These are phyloP conservation scores for Genyomyrus donnyi DNA, from an alignment of 2,113 vertebrate species.

Conservation along the genomic window DNA sequence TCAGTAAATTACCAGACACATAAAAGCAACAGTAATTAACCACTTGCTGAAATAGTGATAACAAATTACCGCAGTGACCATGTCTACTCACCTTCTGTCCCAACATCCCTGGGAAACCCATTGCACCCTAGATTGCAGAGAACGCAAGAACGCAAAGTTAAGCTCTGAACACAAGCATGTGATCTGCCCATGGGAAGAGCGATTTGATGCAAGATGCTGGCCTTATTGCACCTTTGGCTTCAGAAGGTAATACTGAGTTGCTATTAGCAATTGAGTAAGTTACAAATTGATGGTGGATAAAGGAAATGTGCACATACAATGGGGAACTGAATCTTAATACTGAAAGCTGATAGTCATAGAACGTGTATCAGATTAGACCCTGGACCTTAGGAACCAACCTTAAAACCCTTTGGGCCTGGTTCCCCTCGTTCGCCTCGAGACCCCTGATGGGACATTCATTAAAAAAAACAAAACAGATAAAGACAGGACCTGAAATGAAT, in stretches of 20 bases:
- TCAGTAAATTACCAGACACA: background rate
- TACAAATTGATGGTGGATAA: background rate
- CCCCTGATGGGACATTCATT: constrained; percentile 60
- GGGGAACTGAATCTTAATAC: background rate
- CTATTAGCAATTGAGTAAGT: background rate
- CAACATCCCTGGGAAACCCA: constrained; percentile 90
- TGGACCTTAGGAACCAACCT: constrained; percentile 51
- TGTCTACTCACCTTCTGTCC: constrained; percentile 81
- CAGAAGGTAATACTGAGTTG: background rate
- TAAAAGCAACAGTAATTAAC: constrained; percentile 14
- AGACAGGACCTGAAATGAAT: background rate
- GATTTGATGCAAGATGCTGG: background rate
- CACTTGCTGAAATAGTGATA: background rate
- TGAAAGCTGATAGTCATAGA: background rate
- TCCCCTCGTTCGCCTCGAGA: constrained; percentile 80
- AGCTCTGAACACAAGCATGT: background rate
- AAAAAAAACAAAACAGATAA: background rate
- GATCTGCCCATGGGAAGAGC: background rate
- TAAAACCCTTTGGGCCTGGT: constrained; percentile 81
- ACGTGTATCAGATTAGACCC: background rate
- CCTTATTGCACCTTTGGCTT: background rate
- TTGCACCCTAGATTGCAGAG: constrained; percentile 69
- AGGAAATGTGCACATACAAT: background rate
- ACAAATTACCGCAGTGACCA: background rate
- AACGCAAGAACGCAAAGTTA: constrained; percentile 20